These are phyloP conservation scores for Philotrypesis tridentata DNA, from an alignment of 1,140 invertebrate genomes.

Conservation along the genomic window DNA sequence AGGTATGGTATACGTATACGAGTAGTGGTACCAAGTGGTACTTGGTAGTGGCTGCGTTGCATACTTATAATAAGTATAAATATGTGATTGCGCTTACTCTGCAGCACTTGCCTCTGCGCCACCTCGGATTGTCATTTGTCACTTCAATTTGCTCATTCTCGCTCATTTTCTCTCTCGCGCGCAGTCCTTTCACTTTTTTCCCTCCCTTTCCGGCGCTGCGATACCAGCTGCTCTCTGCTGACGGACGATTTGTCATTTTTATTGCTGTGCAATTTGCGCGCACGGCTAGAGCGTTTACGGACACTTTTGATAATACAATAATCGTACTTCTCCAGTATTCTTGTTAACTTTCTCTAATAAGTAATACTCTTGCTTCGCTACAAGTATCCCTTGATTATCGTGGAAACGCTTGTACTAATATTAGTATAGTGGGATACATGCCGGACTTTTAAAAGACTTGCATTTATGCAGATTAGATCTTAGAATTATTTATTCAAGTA, in stretches of 20 bases:
- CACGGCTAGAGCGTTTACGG: not conserved
- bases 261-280: not conserved
- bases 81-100: not conserved
- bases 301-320: not conserved
- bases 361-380: too few species aligned
- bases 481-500: constrained; percentile 42
- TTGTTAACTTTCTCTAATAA: not conserved
- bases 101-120: not conserved
- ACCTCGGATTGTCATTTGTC: constrained; percentile 1
- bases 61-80: too few species aligned
- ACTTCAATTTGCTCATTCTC: constrained; percentile 27
- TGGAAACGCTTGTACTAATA: not conserved
- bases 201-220: not conserved
- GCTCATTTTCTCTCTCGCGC: constrained; percentile 21
- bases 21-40: too few species aligned
- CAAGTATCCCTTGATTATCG: not conserved
- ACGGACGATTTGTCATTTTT: not conserved
- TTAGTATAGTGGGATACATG: not conserved
- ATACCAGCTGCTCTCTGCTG: not conserved
- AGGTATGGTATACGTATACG: too few species aligned
- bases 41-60: not conserved
- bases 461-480: not conserved
- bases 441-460: not conserved
- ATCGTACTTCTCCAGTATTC: not conserved
- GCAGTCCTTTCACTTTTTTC: constrained; percentile 21